These are phyloP conservation scores for Tenthredo distinguenda DNA, from an alignment of 2,888 invertebrate species.

Conservation along the genomic window DNA sequence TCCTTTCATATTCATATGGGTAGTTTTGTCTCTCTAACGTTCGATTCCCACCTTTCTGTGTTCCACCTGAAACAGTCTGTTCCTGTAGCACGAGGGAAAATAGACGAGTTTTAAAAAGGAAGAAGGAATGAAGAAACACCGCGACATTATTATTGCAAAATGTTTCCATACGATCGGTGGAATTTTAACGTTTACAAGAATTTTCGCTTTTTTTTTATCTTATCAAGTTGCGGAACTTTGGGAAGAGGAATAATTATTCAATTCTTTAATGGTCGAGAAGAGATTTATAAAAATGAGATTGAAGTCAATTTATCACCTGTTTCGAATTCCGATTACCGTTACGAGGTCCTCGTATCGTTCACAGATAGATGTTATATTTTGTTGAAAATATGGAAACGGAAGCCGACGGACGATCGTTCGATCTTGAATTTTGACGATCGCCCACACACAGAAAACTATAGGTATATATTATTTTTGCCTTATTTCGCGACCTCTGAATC, in stretches of 20 bases:
- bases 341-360: background rate
- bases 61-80: conserved; percentile 15
- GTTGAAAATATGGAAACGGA: background rate
- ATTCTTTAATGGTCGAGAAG: background rate
- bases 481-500: conserved; percentile 24
- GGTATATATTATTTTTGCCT: background rate
- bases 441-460: background rate
- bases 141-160: conserved; percentile 25
- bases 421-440: background rate
- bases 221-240: too few species aligned
- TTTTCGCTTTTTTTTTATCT: background rate
- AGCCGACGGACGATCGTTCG: background rate
- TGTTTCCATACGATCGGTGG: background rate
- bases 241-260: background rate
- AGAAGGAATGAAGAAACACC: conserved; percentile 9
- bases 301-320: background rate
- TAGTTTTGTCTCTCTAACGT: background rate
- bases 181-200: background rate
- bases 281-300: background rate
- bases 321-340: background rate
- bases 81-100: background rate
- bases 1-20: conserved; percentile 25
- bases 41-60: background rate
- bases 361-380: background rate
- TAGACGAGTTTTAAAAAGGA: background rate